Percentiles rank a stretch among this genome's conserved stretches.
phyloP scores from a whole-genome alignment of 2,888 invertebrate genomes.

The Agonopterix arenella region DNA sequence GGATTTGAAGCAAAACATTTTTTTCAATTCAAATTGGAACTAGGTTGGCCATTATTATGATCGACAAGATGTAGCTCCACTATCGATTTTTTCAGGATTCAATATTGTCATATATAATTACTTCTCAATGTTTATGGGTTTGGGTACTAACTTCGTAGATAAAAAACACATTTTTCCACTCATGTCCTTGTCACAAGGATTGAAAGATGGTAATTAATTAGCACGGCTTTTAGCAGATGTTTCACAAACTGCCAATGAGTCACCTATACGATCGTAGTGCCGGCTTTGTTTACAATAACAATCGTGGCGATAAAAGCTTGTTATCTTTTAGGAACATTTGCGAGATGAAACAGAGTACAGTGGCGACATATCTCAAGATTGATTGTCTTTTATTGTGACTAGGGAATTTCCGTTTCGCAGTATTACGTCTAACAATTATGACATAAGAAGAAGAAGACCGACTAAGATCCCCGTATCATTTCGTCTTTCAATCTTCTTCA shows the following conservation, averaged over 20 bases:
- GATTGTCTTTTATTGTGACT: not conserved
- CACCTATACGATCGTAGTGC: constrained; percentile 25
- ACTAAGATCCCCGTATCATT: not conserved
- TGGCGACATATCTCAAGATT: not conserved
- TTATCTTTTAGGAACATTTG: constrained; percentile 9
- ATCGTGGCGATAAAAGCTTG: constrained; percentile 37
- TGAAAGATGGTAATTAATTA: constrained; percentile 28
- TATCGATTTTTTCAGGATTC: no score
- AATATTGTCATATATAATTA: no score
- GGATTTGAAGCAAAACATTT: no score
- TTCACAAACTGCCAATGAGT: constrained; percentile 32
- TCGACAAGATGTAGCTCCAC: no score
- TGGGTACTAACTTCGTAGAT: no score
- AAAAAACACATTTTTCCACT: no score
- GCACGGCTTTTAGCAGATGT: constrained; percentile 28
- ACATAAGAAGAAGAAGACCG: no score
- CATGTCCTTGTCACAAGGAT: constrained; percentile 23
- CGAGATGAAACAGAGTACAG: constrained; percentile 5
- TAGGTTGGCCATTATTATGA: no score
- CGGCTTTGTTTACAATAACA: constrained; percentile 57
- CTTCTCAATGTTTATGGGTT: no score
- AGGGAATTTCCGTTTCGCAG: constrained; percentile 7
- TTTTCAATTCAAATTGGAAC: no score
- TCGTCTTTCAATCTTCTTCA: not conserved
- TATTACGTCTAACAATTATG: not conserved